Evolutionary conservation across 30 jellyfish, hydroid and myxozoan genomes (phyloP), one percentile per base, ranked within the genome.

Genomic region (Morbakka virulenta): DNA sequence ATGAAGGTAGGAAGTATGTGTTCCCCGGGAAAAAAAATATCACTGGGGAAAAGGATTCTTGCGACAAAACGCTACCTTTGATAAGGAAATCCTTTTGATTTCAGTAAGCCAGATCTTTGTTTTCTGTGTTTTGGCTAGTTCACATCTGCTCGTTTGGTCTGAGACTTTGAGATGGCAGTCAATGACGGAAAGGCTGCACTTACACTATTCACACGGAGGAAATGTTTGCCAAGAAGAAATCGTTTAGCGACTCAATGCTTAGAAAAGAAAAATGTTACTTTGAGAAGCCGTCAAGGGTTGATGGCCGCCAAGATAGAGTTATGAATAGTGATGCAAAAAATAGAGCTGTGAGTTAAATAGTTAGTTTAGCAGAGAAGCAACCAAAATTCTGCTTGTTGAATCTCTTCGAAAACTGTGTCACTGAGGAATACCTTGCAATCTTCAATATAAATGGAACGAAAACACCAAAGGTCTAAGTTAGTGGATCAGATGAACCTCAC

Each of bases 251-350:
- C n/a, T 27, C 82, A 62, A 61, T 77, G 72, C 89, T 62, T 48
- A 77, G 61, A 32, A 74, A 74, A 48, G 25, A 61, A 74, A 51
- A 76, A 69, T 48, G 52, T 49, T 35, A 75, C 82, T 77, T 77
- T 35, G 72, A 35, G 50, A 77, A 77, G 89, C 87, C 81, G 62
- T 81, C 82, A 52, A 32, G 70, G 36, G 64, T 50, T 33, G 82
- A 2, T 41, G 48, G 64, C 20, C 80, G 35, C 69, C 24, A 62
- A 63, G 62, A 32, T 62, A 77, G 52, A 13, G 78, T 64, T 77
- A 48, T 68, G 27, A 77, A 77, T 80, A 77, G 71, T 31, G 89
- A 24, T 62, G 81, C 89, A 34, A 62, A 74, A 49, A 50, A 74
- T 76, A 74, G 52, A 50, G 85, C 85, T 52, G 52, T 74, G 85